Conservation (phyloP, 2,797 vertebrate species). For the Mus minutoides region DNA sequence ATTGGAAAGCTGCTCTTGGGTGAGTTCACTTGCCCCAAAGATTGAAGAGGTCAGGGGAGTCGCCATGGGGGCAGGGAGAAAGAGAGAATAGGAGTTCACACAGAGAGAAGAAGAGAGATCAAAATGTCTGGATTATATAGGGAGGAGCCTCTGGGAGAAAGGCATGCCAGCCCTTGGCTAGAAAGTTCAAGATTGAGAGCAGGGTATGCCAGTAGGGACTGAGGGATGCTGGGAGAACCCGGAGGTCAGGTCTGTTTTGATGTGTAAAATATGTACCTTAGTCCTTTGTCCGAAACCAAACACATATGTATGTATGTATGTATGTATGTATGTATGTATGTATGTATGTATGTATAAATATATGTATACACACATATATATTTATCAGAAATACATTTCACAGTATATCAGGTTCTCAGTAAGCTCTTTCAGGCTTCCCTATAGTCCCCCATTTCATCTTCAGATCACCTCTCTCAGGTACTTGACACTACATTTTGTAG, state of each 20-base stretch:
- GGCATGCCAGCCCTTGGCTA: background rate
- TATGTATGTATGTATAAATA: accelerated
- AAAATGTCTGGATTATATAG: background rate
- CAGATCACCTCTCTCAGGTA: background rate
- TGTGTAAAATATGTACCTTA: background rate
- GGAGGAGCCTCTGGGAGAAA: background rate
- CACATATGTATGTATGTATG: background rate
- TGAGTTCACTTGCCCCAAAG: background rate
- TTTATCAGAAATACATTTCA: background rate
- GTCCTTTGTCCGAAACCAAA: background rate
- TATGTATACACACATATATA: background rate
- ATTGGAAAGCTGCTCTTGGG: background rate
- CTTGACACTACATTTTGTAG: background rate
- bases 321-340: background rate
- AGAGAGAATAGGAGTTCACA: background rate
- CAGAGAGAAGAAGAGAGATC: background rate
- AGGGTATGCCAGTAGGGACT: background rate
- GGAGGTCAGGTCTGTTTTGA: background rate
- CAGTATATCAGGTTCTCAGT: background rate
- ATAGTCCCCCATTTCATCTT: background rate
- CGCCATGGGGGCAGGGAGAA: background rate
- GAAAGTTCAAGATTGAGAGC: background rate
- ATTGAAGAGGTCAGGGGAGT: background rate
- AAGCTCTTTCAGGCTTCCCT: background rate
- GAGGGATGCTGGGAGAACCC: background rate